Conservation (phyloP, 2,797 vertebrate genomes). For the Pangasius djambal region DNA sequence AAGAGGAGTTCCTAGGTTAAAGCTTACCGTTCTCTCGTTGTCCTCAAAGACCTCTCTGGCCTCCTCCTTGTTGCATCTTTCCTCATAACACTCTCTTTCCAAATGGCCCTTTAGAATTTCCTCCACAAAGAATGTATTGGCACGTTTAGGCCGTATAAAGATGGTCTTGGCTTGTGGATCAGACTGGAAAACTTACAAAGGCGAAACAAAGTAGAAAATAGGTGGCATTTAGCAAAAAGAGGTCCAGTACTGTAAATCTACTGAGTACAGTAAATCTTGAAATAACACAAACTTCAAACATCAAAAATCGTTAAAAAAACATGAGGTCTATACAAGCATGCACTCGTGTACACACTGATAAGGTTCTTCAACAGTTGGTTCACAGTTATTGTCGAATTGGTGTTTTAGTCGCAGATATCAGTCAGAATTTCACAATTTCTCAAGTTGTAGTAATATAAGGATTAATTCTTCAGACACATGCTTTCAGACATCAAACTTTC, state of each 20-base stretch:
- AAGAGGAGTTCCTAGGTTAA: not conserved
- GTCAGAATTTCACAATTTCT: not conserved
- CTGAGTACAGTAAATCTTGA: not conserved
- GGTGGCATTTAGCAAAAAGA: not conserved
- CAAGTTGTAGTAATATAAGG: not conserved
- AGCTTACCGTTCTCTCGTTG: constrained; percentile 83
- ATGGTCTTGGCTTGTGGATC: constrained; percentile 64
- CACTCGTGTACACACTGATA: constrained; percentile 26
- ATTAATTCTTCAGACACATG: not conserved
- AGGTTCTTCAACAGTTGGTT: not conserved
- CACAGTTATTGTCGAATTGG: not conserved
- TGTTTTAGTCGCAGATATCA: not conserved
- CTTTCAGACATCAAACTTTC: not conserved
- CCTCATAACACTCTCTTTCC: constrained; percentile 88
- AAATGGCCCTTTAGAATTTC: constrained; percentile 85
- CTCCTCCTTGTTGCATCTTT: constrained; percentile 58
- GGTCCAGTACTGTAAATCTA: not conserved
- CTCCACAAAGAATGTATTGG: constrained; percentile 77
- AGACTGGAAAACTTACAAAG: constrained; percentile 74
- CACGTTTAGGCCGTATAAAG: constrained; percentile 79
- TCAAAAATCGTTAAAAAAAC: not conserved
- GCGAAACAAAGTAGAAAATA: not conserved
- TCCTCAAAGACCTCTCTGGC: constrained; percentile 79
- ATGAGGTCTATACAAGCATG: not conserved
- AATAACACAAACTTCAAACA: too few species aligned